Evolutionary conservation across 2,888 invertebrate genomes (phyloP).

Genomic region (Caenorhabditis drosophilae): DNA sequence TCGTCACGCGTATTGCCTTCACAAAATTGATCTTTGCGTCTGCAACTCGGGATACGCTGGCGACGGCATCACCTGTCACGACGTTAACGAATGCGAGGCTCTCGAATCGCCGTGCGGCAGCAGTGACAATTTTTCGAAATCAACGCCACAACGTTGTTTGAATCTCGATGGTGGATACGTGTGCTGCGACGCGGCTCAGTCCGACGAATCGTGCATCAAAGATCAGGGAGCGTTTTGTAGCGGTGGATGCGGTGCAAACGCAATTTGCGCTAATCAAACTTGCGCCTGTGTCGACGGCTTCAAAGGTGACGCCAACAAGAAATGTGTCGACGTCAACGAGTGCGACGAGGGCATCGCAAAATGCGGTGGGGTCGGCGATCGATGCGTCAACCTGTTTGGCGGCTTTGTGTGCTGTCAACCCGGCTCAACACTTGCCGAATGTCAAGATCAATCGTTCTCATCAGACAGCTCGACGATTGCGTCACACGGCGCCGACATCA

Average conservation of each 20-base stretch:
- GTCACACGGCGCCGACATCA: slow-evolving; percentile 23
- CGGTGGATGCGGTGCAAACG: slow-evolving; percentile 63
- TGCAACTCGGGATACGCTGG: slow-evolving; percentile 63
- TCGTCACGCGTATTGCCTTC: slow-evolving; percentile 60
- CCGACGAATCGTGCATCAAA: slow-evolving; percentile 61
- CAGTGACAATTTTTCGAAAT: no score
- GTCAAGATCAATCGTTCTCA: slow-evolving; percentile 32
- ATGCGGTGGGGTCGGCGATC: slow-evolving; percentile 60
- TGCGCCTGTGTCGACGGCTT: slow-evolving; percentile 87
- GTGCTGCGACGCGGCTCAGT: slow-evolving; percentile 69
- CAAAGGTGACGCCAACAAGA: slow-evolving; percentile 77
- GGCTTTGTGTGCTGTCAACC: slow-evolving; percentile 57
- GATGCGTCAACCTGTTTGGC: slow-evolving; percentile 62
- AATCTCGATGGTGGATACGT: slow-evolving; percentile 67
- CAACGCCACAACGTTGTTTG: slow-evolving; percentile 57
- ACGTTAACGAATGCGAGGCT: slow-evolving; percentile 67
- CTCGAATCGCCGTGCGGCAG: slow-evolving; percentile 54
- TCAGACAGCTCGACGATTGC: slow-evolving; percentile 22
- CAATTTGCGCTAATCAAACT: slow-evolving; percentile 68
- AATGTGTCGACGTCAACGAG: slow-evolving; percentile 63
- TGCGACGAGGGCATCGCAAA: slow-evolving; percentile 53
- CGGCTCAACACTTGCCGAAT: slow-evolving; percentile 49
- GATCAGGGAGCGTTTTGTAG: slow-evolving; percentile 63
- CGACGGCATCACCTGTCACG: slow-evolving; percentile 62
- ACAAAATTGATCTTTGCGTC: slow-evolving; percentile 56